These are phyloP conservation scores for Homarus americanus DNA, from an alignment of 1,140 invertebrate species.

Conservation along the genomic window DNA sequence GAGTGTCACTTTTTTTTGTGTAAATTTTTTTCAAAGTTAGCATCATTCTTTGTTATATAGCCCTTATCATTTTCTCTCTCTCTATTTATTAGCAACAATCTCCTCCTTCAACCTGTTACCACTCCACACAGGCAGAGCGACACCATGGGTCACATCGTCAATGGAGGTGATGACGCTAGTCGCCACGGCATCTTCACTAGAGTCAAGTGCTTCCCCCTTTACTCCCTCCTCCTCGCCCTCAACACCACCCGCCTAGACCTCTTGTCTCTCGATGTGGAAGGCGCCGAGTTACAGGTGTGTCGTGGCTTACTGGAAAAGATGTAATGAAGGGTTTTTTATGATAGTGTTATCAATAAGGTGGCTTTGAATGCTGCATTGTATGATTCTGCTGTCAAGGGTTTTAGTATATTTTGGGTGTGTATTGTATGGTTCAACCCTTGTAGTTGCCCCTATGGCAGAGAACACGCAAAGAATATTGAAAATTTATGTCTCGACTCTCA, in stretches of 20 bases:
- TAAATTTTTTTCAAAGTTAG: too few relatives aligned
- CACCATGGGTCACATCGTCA: constrained; percentile 80
- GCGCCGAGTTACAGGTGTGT: constrained; percentile 80
- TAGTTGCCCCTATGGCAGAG: too few relatives aligned
- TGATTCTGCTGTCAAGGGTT: neutral
- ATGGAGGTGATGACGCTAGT: constrained; percentile 78
- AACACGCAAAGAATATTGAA: too few relatives aligned
- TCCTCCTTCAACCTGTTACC: too few relatives aligned
- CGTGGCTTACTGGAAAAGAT: neutral
- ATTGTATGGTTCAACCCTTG: too few relatives aligned
- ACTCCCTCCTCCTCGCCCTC: constrained; percentile 87
- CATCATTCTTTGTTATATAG: too few relatives aligned
- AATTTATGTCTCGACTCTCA: too few relatives aligned
- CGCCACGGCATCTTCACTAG: constrained; percentile 80
- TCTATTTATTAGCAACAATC: neutral
- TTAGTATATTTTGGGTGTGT: neutral
- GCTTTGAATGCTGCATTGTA: neutral
- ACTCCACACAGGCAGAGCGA: constrained; percentile 80
- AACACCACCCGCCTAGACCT: constrained; percentile 85
- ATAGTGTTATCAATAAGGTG: too few relatives aligned
- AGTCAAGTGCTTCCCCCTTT: constrained; percentile 91
- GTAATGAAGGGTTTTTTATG: too few relatives aligned
- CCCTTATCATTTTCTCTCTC: constrained; percentile 51
- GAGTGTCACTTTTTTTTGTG: constrained; percentile 10
- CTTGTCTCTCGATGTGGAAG: constrained; percentile 85